Percentiles rank a stretch among this genome's conserved stretches.
phyloP scores from a whole-genome alignment of 2,113 vertebrate genomes.

The Pygoscelis antarcticus region DNA sequence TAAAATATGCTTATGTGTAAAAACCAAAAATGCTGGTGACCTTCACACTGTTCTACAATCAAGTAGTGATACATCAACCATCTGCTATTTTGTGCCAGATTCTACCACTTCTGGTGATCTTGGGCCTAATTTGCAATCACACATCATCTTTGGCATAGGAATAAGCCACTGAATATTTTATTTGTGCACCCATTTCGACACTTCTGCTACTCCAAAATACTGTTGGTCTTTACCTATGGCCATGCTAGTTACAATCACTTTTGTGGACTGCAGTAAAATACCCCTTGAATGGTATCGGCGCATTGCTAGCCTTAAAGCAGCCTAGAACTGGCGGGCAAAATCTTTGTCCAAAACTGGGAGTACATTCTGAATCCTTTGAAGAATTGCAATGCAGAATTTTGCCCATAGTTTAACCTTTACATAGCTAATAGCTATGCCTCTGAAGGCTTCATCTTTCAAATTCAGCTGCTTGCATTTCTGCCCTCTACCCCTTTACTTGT shows the following conservation, averaged over 20 bases:
- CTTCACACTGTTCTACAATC: not conserved
- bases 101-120: not conserved
- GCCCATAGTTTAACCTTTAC: not conserved
- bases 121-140: not conserved
- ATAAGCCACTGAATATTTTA: not conserved
- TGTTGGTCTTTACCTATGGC: not conserved
- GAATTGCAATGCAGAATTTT: not conserved
- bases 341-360: not conserved
- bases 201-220: not conserved
- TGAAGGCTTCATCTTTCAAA: not conserved
- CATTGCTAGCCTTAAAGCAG: not conserved
- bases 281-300: not conserved
- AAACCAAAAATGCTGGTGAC: not conserved
- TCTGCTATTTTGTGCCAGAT: not conserved
- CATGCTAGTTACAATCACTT: accelerated
- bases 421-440: not conserved
- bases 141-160: not conserved
- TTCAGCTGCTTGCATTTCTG: not conserved
- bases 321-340: not conserved
- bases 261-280: not conserved
- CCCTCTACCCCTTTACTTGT: not conserved
- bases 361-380: not conserved
- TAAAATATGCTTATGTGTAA: not conserved
- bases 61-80: not conserved
- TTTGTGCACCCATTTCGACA: not conserved